Evolutionary conservation across 2,888 invertebrate genomes (phyloP).

Genomic region (Deroplatys truncata): DNA sequence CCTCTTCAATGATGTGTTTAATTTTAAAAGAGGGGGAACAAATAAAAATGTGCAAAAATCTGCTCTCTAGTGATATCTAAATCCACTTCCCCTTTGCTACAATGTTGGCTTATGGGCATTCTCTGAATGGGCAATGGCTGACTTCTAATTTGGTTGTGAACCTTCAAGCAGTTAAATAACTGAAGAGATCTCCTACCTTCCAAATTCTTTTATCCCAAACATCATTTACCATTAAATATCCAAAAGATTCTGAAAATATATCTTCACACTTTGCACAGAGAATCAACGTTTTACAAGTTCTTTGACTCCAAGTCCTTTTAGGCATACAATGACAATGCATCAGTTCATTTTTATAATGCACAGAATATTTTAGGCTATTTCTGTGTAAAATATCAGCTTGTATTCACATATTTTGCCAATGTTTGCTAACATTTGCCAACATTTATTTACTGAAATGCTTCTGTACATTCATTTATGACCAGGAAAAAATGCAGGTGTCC

Average conservation of each 20-base stretch:
- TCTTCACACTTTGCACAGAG: background rate
- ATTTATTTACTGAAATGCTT: background rate
- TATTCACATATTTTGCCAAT: background rate
- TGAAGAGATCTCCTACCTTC: background rate
- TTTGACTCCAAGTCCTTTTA: background rate
- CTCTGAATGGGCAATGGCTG: too few species aligned
- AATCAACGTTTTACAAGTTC: background rate
- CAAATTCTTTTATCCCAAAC: background rate
- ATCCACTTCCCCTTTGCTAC: too few species aligned
- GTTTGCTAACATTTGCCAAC: background rate
- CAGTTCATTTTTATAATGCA: background rate
- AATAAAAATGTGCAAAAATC: too few species aligned
- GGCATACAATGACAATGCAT: background rate
- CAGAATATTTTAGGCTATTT: background rate
- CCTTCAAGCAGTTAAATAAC: background rate
- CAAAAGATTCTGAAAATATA: background rate
- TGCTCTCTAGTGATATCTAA: too few species aligned
- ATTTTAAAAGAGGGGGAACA: too few species aligned
- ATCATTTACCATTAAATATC: background rate
- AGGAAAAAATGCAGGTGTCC: background rate
- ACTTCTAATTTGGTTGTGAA: too few species aligned
- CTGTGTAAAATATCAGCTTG: background rate
- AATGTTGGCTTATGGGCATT: too few species aligned
- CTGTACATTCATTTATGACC: background rate
- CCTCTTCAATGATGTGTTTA: too few species aligned